Percentiles rank a stretch among this genome's conserved stretches.
These are phyloP conservation scores for Brachionus sp. DNA, from an alignment of 1,140 invertebrate genomes.

Conservation along the genomic window DNA sequence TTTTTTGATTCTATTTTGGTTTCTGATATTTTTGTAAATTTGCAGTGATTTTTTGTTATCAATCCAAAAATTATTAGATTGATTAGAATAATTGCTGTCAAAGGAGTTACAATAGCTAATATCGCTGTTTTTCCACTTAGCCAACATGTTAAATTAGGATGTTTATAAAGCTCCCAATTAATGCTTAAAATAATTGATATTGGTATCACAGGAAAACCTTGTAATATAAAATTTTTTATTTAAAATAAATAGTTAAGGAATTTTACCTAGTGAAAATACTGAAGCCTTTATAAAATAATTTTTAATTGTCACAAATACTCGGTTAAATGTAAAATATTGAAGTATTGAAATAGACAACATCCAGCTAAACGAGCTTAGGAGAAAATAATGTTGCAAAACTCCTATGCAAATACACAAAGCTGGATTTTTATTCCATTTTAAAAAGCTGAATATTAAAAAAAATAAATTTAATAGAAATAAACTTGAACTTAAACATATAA, in stretches of 20 bases:
- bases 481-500: background rate
- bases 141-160: slow-evolving; percentile 33
- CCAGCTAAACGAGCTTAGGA: slow-evolving; percentile 18
- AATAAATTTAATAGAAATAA: slow-evolving; percentile 35
- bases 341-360: slow-evolving; percentile 24
- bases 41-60: slow-evolving; percentile 16
- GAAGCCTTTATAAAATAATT: slow-evolving; percentile 11
- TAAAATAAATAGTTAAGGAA: background rate
- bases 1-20: slow-evolving; percentile 16
- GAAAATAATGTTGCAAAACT: slow-evolving; percentile 17
- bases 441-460: background rate
- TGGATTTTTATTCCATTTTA: background rate
- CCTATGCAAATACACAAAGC: background rate
- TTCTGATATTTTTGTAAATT: background rate
- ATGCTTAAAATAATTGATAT: slow-evolving; percentile 6
- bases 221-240: background rate
- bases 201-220: background rate
- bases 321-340: slow-evolving; percentile 40
- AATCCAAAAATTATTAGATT: slow-evolving; percentile 25
- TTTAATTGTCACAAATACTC: background rate
- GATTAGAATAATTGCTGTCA: background rate
- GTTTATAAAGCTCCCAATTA: slow-evolving; percentile 32
- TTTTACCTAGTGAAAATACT: slow-evolving; percentile 34
- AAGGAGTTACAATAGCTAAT: background rate
- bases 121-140: background rate